Evolutionary conservation across 2,113 vertebrate genomes (phyloP).

Genomic region (Xenus cinereus): DNA sequence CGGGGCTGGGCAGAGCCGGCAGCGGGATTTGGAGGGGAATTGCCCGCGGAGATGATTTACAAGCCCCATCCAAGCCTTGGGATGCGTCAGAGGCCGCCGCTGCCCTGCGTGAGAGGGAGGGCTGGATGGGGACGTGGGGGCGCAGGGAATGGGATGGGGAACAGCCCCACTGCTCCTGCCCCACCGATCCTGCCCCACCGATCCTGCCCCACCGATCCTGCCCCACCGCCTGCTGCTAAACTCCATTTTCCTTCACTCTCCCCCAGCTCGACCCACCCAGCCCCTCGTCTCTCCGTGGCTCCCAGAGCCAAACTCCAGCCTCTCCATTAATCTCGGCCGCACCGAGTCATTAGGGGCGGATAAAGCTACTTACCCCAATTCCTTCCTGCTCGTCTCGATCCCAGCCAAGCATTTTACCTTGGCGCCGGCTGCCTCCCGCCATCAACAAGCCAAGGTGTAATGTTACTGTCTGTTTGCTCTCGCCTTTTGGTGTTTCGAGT

Average conservation of each 20-base stretch:
- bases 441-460: slow-evolving; percentile 82
- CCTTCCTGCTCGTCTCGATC: slow-evolving; percentile 68
- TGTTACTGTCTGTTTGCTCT: slow-evolving; percentile 84
- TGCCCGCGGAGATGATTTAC: accelerated
- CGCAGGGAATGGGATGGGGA: accelerated
- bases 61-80: background rate
- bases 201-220: background rate
- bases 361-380: background rate
- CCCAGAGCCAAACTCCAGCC: background rate
- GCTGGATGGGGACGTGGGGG: accelerated
- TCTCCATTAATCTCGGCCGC: background rate
- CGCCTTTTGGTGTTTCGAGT: slow-evolving; percentile 36
- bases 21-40: background rate
- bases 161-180: background rate
- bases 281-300: accelerated
- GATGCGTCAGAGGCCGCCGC: accelerated
- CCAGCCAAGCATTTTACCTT: slow-evolving; percentile 79
- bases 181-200: background rate
- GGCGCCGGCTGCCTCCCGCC: slow-evolving; percentile 79
- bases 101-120: background rate
- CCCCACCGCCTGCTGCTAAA: background rate
- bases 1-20: accelerated
- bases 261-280: accelerated
- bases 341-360: background rate
- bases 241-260: accelerated